Base-by-base conservation (phyloP, 1,140 invertebrate species). In the Drosophila funebris region DNA sequence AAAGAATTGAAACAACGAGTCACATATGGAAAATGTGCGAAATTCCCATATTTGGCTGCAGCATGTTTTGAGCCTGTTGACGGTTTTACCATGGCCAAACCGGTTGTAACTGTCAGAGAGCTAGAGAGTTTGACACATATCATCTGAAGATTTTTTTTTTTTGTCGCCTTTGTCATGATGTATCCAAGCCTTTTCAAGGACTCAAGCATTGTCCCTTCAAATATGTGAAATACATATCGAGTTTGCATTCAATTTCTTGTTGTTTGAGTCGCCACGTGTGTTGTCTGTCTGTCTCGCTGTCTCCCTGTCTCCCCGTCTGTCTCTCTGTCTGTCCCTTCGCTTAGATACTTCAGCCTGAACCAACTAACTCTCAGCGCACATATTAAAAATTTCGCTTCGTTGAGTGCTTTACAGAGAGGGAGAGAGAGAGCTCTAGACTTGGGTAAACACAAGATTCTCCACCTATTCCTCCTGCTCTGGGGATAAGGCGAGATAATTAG, bases 401-500 rank as follows among this genome's bases (percentile, higher is more conserved):
- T 60, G 72, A 58, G 80, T 70, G 76, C 53, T 37, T 31, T 36
- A 31, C 33, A 33, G 24, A 44, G 44, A 52, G 18, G 7, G 13
- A n/a, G 39, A 9, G 14, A 18, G 39, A 14, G 43, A 9, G 13
- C 48, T 31, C 46, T 52, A 31, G 67, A 50, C 71, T 74, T 78
- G 41, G 48, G 79, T 44, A 83, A 83, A 83, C 79, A 83, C 18
- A 60, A n/a, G n/a, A n/a, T n/a, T n/a, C n/a, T n/a, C n/a, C n/a
- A n/a, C n/a, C n/a, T n/a, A 20, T 6, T 29, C n/a, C 27, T 7
- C 37, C 24, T 14, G 16, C 13, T 29, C 36, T 18, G 71, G 76
- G 80, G 80, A 79, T 80, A 84, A 85, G 82, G 81, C 81, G 82
- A 85, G 83, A 85, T 85, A 85, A 85, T 85, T 85, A 85, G 81